Conservation (phyloP, 2,888 invertebrate species). For the Drosophila infuscata region DNA sequence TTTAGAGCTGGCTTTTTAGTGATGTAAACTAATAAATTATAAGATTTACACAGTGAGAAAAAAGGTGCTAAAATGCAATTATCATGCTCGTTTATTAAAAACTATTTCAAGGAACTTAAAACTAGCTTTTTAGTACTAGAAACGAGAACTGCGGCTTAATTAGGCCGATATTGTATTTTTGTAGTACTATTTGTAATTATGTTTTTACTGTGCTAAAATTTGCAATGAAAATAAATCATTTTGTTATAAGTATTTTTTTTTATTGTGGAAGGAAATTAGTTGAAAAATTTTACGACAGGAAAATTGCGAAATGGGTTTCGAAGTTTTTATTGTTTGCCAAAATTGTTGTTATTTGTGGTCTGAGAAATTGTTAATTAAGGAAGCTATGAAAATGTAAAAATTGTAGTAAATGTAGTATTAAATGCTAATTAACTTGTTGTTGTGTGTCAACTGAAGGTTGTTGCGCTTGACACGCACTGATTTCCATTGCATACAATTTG, state of each 20-base stretch:
- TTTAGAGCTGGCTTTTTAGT: neutral
- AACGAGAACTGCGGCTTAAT: neutral
- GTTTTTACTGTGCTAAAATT: neutral
- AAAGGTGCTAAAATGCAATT: neutral
- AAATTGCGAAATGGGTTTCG: neutral
- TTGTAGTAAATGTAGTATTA: constrained; percentile 18
- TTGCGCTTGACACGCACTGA: constrained; percentile 55
- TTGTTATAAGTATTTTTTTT: neutral
- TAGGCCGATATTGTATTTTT: neutral
- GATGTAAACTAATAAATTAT: constrained; percentile 1
- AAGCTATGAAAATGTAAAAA: neutral
- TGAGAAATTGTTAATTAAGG: neutral
- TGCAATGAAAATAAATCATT: neutral
- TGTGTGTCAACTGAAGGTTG: constrained; percentile 48
- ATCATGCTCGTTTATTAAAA: neutral
- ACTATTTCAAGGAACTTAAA: neutral
- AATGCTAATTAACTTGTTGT: constrained; percentile 31
- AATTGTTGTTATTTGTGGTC: neutral
- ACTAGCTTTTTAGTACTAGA: neutral
- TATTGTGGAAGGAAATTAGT: neutral
- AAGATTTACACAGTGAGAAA: constrained; percentile 2
- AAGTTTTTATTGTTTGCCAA: neutral
- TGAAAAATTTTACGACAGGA: neutral
- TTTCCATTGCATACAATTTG: constrained; percentile 52
- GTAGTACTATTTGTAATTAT: neutral